Evolutionary conservation across 2,888 invertebrate species (phyloP).

Genomic region (Catocala fraxini): DNA sequence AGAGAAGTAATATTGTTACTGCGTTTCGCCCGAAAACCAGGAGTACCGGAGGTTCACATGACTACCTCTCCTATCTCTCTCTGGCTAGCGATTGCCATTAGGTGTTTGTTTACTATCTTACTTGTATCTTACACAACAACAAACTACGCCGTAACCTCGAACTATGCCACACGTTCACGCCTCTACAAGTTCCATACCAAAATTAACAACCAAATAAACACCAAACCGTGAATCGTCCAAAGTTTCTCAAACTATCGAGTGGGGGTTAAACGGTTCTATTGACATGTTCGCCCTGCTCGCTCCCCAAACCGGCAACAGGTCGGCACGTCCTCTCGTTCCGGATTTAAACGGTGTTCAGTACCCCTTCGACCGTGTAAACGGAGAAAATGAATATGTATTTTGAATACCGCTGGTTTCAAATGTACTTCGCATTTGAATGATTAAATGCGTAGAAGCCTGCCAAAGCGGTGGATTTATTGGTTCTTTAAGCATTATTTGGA

Average conservation of each 20-base stretch:
- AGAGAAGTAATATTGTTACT: no score
- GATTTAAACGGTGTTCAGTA: slow-evolving; percentile 38
- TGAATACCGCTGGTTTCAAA: slow-evolving; percentile 37
- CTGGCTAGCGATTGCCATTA: no score
- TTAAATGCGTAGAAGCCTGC: slow-evolving; percentile 29
- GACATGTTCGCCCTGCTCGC: slow-evolving; percentile 32
- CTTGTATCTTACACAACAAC: no score
- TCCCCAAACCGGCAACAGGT: slow-evolving; percentile 42
- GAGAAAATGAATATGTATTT: slow-evolving; percentile 48
- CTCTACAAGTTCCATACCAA: neutral
- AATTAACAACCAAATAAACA: slow-evolving; percentile 29
- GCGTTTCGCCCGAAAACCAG: no score
- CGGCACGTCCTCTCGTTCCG: slow-evolving; percentile 31
- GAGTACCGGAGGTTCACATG: no score
- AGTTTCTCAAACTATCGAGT: slow-evolving; percentile 39
- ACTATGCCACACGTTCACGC: neutral
- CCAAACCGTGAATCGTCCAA: slow-evolving; percentile 21
- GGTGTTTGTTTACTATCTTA: no score
- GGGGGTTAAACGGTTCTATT: slow-evolving; percentile 36
- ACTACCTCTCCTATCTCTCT: no score
- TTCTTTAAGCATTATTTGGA: slow-evolving; percentile 9
- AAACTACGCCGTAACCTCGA: neutral
- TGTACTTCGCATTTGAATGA: slow-evolving; percentile 33
- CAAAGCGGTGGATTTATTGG: slow-evolving; percentile 17
- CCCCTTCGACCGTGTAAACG: slow-evolving; percentile 32